These are phyloP conservation scores for Drosophila lacertosa DNA, from an alignment of 1,140 invertebrate genomes.

Conservation along the genomic window DNA sequence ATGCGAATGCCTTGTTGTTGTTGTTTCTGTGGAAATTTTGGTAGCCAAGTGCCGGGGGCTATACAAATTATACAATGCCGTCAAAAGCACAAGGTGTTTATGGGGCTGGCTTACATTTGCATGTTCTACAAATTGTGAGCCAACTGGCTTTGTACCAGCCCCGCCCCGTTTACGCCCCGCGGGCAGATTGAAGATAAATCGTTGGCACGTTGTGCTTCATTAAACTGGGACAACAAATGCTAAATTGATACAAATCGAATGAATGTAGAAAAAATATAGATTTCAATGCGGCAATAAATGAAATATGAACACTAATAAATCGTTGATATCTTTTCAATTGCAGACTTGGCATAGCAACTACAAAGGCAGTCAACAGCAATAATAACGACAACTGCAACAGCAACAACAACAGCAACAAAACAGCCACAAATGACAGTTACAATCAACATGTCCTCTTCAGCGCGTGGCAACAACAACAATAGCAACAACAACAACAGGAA, in stretches of 20 bases:
- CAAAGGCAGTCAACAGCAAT: conserved; percentile 22
- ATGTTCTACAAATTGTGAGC: conserved; percentile 52
- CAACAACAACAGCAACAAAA: conserved; percentile 25
- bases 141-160: not conserved
- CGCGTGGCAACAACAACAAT: conserved; percentile 24
- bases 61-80: conserved; percentile 52
- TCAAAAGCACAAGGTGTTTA: conserved; percentile 70
- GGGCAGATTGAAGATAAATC: conserved; percentile 51
- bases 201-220: conserved; percentile 60
- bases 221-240: conserved; percentile 64
- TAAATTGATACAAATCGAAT: conserved; percentile 74
- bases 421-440: conserved; percentile 29
- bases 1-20: not conserved
- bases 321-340: conserved; percentile 67
- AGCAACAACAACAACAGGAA: no score
- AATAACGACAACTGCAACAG: no score
- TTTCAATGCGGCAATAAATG: conserved; percentile 52
- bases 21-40: conserved; percentile 15
- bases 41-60: conserved; percentile 56
- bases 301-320: conserved; percentile 58
- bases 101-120: conserved; percentile 66
- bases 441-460: conserved; percentile 35
- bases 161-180: not conserved
- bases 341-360: conserved; percentile 58
- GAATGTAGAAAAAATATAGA: conserved; percentile 35